phyloP scores from a whole-genome alignment of 2,888 invertebrate genomes.

The Miltochrista miniata region DNA sequence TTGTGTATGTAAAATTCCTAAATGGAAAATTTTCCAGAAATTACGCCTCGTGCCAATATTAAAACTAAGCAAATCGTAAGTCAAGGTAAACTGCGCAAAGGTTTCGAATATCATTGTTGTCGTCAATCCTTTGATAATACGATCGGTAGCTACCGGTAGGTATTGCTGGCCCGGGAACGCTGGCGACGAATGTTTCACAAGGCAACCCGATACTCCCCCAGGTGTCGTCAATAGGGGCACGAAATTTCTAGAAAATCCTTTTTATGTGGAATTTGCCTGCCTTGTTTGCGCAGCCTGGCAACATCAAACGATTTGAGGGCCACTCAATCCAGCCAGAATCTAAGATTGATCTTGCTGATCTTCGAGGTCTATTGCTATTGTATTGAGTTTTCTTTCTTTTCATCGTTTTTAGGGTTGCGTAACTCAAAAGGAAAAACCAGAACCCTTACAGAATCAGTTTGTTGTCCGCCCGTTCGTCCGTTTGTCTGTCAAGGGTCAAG shows the following conservation, averaged over 20 bases:
- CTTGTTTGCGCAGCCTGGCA: too few species aligned
- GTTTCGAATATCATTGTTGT: constrained; percentile 58
- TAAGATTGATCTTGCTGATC: too few species aligned
- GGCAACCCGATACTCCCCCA: constrained; percentile 64
- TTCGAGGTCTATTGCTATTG: too few species aligned
- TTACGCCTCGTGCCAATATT: constrained; percentile 3
- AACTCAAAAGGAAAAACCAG: too few species aligned
- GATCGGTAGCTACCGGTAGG: constrained; percentile 9
- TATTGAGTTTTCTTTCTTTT: too few species aligned
- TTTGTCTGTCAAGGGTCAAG: too few species aligned
- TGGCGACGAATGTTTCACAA: constrained; percentile 68
- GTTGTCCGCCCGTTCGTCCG: too few species aligned
- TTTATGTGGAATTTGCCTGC: not conserved
- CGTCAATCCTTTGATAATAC: constrained; percentile 17
- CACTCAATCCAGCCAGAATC: too few species aligned
- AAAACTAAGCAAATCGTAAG: constrained; percentile 20
- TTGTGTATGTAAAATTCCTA: not conserved
- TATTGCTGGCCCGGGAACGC: constrained; percentile 55
- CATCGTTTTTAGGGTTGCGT: too few species aligned
- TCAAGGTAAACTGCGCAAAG: constrained; percentile 22
- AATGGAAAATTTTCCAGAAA: not conserved
- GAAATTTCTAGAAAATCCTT: not conserved
- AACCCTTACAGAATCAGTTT: too few species aligned
- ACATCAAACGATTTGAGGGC: too few species aligned
- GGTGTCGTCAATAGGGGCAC: constrained; percentile 47